These are phyloP conservation scores for Siniperca obscura DNA, from an alignment of 2,797 vertebrate genomes.

Conservation along the genomic window DNA sequence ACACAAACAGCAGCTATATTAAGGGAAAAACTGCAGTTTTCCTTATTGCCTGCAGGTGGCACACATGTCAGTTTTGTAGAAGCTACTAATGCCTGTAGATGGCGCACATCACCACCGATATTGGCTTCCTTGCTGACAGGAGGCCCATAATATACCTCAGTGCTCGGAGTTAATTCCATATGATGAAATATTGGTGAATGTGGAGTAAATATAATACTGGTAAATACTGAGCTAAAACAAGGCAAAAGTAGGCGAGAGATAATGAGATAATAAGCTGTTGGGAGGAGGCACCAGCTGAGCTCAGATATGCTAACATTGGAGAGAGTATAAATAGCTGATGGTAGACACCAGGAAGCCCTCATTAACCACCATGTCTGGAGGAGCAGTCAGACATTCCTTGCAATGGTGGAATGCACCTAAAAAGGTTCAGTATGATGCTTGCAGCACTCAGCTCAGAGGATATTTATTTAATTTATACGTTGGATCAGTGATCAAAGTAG, in stretches of 20 bases:
- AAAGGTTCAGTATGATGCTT: conserved; percentile 18
- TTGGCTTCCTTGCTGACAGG: neutral
- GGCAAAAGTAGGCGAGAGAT: conserved; percentile 20
- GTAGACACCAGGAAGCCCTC: conserved; percentile 57
- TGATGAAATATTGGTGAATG: conserved; percentile 2
- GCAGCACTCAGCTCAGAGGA: conserved; percentile 1
- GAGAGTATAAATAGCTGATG: conserved; percentile 56
- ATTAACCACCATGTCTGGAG: conserved; percentile 62
- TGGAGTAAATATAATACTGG: neutral
- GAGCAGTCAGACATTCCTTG: conserved; percentile 46
- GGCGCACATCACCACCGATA: neutral
- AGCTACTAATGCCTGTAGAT: neutral
- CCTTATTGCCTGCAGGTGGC: neutral
- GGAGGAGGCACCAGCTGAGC: conserved; percentile 41
- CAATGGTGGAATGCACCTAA: conserved; percentile 32
- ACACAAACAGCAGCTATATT: neutral
- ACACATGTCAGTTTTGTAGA: neutral
- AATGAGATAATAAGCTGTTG: conserved; percentile 49
- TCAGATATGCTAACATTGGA: conserved; percentile 61
- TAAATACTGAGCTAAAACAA: conserved; percentile 6
- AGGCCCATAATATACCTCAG: neutral
- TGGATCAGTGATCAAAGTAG: too few relatives aligned
- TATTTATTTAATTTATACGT: neutral
- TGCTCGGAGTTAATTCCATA: neutral
- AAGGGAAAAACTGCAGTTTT: neutral